Percentiles rank a stretch among this genome's conserved stretches.
These are phyloP conservation scores for Hemichromis elongatus DNA, from an alignment of 2,113 vertebrate species.

Conservation along the genomic window DNA sequence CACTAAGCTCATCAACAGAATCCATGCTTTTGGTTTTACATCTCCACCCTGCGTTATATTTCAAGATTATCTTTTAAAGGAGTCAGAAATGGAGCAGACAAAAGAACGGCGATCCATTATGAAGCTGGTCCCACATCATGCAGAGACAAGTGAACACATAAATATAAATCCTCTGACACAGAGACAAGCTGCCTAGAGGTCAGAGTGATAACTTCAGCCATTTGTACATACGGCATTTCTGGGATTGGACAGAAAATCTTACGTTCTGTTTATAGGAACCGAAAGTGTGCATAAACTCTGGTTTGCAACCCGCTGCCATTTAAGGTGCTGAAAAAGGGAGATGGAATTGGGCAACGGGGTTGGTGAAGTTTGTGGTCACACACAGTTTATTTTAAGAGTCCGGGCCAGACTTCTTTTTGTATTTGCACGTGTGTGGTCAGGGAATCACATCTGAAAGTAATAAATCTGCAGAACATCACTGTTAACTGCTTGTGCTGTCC, in stretches of 20 bases:
- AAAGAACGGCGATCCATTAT: background rate
- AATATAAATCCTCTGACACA: conserved; percentile 16
- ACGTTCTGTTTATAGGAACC: conserved; percentile 49
- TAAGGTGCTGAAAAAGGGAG: conserved; percentile 48
- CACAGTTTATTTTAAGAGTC: conserved; percentile 53
- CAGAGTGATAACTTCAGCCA: background rate
- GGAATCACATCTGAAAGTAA: background rate
- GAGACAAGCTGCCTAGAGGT: background rate
- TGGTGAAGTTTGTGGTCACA: conserved; percentile 25
- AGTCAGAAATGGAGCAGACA: background rate
- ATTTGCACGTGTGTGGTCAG: conserved; percentile 43
- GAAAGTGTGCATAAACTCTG: conserved; percentile 34
- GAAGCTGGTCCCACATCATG: background rate
- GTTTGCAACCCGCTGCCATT: conserved; percentile 54
- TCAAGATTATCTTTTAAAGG: conserved; percentile 30
- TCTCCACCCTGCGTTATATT: conserved; percentile 13
- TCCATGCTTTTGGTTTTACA: conserved; percentile 32
- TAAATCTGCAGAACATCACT: conserved; percentile 18
- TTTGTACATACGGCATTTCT: background rate
- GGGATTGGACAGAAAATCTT: conserved; percentile 28
- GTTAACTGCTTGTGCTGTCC: background rate
- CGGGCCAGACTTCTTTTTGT: conserved; percentile 13
- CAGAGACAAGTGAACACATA: background rate
- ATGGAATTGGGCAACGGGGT: background rate
- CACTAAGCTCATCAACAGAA: conserved; percentile 55